phyloP scores from a whole-genome alignment of 2,888 invertebrate species.

The Bembecia ichneumoniformis region DNA sequence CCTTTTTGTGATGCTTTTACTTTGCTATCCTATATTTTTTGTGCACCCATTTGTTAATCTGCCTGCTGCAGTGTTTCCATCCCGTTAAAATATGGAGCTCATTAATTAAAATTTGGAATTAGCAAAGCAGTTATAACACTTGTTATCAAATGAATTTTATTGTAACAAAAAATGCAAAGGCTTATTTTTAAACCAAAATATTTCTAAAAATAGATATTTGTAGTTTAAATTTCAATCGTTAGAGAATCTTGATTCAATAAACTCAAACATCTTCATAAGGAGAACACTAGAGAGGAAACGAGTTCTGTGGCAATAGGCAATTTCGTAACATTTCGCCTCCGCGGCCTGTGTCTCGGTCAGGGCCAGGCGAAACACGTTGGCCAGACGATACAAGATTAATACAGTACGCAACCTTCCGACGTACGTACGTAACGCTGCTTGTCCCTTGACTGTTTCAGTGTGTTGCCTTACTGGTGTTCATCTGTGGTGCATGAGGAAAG shows the following conservation, averaged over 20 bases:
- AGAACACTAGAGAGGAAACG: conserved; percentile 23
- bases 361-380: conserved; percentile 30
- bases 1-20: too few species aligned
- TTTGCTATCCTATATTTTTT: too few species aligned
- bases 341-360: conserved; percentile 66
- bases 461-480: background rate
- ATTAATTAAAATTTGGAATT: too few species aligned
- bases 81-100: too few species aligned
- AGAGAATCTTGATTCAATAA: conserved; percentile 15
- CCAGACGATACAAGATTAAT: background rate
- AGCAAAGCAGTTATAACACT: too few species aligned
- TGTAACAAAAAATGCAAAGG: too few species aligned
- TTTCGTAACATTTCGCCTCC: conserved; percentile 62
- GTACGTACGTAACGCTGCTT: background rate
- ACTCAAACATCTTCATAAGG: conserved; percentile 3
- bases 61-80: too few species aligned
- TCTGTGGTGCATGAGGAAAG: conserved; percentile 13
- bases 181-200: too few species aligned
- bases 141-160: too few species aligned
- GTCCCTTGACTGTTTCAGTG: background rate
- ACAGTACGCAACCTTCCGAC: background rate
- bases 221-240: too few species aligned
- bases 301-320: conserved; percentile 44
- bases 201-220: too few species aligned
- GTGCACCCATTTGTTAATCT: too few species aligned